Evolutionary conservation across 2,113 vertebrate species (phyloP), one percentile per base, ranked within the genome.

Genomic region (Daphoenositta chrysoptera): DNA sequence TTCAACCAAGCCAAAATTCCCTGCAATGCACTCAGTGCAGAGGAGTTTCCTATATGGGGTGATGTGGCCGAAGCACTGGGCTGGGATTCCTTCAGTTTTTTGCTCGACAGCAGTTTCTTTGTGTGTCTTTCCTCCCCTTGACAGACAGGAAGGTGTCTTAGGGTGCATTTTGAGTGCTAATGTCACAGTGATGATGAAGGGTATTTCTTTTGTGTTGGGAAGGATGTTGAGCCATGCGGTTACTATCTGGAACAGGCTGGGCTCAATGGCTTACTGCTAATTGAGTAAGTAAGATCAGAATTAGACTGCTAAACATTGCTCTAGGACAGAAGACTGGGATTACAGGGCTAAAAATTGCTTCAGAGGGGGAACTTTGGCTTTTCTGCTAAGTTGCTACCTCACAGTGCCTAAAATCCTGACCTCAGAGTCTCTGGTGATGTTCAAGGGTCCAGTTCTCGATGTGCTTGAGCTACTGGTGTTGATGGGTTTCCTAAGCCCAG

Each of bases 231-330:
- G 37, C 45, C 48, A 6, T 83, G 90, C 72, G 76, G 48, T n/a
- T 88, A 7, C 79, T 65, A 28, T 91, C 33, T 83, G 72, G 78
- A 91, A 39, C 84, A 91, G 87, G 33, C 65, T 89, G 86, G 64
- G 94, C 88, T 95, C 92, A 93, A 11, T 93, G 92, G 79, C 95
- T 96, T 96, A 92, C 47, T 77, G 94, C 91, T 95, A 90, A 94
- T 88, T 92, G 77, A 58, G 83, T 95, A 91, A 93, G 70, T 63
- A 40, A 94, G 95, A 95, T 93, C 86, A 92, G 94, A 96, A 92
- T 94, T 97, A 93, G 72, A 35, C 94, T 92, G 92, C 95, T 97
- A 85, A 96, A 85, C 85, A 40, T 72, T 90, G 84, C 90, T 90
- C 14, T 77, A 77, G 83, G 90, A 80, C 47, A 53, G 83, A 83